These are phyloP conservation scores for Chironomus tentans DNA, from an alignment of 2,888 invertebrate genomes.

Conservation along the genomic window DNA sequence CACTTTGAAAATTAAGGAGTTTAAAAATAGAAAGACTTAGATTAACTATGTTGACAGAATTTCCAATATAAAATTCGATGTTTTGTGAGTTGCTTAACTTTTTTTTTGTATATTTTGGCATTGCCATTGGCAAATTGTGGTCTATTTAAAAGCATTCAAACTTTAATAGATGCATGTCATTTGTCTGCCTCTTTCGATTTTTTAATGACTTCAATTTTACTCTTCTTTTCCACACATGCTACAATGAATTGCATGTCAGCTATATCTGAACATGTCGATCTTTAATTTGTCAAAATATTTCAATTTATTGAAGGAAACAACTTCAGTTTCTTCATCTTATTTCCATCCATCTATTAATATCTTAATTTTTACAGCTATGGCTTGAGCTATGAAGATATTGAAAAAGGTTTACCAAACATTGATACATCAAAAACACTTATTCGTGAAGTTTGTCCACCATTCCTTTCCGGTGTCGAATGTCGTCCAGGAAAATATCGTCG, in stretches of 20 bases:
- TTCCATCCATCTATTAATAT: background rate
- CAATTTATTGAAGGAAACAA: background rate
- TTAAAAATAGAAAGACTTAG: too few relatives aligned
- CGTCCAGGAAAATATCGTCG: constrained; percentile 80
- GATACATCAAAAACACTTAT: constrained; percentile 82
- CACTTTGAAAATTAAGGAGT: too few relatives aligned
- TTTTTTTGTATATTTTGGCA: too few relatives aligned
- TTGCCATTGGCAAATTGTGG: too few relatives aligned
- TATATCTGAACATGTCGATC: background rate
- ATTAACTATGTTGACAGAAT: too few relatives aligned
- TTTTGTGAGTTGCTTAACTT: too few relatives aligned
- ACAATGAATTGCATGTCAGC: constrained; percentile 32
- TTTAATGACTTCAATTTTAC: background rate
- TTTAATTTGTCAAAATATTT: background rate
- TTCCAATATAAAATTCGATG: too few relatives aligned
- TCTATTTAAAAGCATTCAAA: too few relatives aligned
- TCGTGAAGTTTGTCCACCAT: constrained; percentile 78
- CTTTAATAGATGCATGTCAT: too few relatives aligned
- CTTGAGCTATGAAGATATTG: constrained; percentile 74
- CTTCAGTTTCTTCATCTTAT: background rate
- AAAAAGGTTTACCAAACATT: constrained; percentile 75
- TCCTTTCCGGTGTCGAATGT: constrained; percentile 78
- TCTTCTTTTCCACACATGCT: constrained; percentile 15
- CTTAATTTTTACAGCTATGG: constrained; percentile 56
- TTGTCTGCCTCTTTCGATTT: too few relatives aligned